phyloP scores from a whole-genome alignment of 2,888 invertebrate species.

The Heliconius erato region DNA sequence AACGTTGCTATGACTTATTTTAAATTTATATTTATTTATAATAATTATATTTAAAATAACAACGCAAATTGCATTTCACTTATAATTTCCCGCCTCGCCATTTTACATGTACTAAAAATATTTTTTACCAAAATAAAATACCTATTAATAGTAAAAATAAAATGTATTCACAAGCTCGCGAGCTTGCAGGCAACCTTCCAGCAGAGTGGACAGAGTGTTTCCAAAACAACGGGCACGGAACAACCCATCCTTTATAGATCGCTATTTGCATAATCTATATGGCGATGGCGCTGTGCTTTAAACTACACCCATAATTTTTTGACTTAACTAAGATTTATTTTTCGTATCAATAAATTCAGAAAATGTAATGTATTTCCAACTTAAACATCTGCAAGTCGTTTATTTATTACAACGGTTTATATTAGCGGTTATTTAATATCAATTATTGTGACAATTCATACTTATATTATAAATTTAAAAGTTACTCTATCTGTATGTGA shows the following conservation, averaged over 20 bases:
- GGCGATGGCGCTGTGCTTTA: constrained; percentile 2
- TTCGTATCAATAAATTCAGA: neutral
- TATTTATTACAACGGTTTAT: no score
- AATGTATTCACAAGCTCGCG: constrained; percentile 42
- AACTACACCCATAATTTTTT: constrained; percentile 13
- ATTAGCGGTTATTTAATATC: no score
- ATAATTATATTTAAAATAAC: neutral
- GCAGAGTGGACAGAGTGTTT: constrained; percentile 60
- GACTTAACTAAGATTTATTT: neutral
- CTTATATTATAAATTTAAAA: no score
- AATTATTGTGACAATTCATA: no score
- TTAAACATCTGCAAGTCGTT: no score
- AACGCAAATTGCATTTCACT: neutral
- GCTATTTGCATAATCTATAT: constrained; percentile 64
- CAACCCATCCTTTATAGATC: constrained; percentile 62
- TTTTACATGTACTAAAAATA: constrained; percentile 26
- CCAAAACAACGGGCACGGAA: constrained; percentile 75
- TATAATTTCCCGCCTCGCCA: neutral
- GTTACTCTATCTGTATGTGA: no score
- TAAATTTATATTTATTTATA: neutral
- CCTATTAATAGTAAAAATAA: constrained; percentile 35
- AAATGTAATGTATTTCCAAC: no score
- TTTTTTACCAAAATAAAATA: constrained; percentile 32
- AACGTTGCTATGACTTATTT: neutral
- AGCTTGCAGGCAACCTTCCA: constrained; percentile 40